Evolutionary conservation across 2,888 invertebrate genomes (phyloP), one percentile per base, ranked within the genome.

Genomic region (Ligdia adustata): DNA sequence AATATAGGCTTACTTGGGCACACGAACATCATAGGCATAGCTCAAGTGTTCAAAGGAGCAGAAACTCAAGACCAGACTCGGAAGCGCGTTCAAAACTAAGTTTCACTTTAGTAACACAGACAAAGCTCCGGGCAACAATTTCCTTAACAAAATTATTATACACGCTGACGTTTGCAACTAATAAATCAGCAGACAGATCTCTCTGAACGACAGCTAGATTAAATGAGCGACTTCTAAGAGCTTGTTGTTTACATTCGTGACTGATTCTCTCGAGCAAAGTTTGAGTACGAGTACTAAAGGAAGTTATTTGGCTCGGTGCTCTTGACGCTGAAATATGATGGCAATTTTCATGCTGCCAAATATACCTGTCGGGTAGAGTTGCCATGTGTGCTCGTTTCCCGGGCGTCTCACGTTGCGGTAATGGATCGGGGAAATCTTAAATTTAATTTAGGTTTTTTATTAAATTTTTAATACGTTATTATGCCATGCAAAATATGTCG

Each of bases 301-400:
- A 83, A 84, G 78, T 83, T 80, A 80, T 83, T 79, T 75, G 69
- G 70, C 66, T 66, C 71, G 61, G 64, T 64, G 69, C 74, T 72
- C 66, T 71, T 78, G 82, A 79, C 80, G 77, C 65, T 82, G 81
- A 86, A 85, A 84, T 83, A 86, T 85, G 81, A 82, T 62, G 77
- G 80, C 79, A 82, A 84, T 85, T 82, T 82, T 76, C 69, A 76
- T 76, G 71, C 75, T 73, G 72, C 72, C 73, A 70, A 76, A 76
- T 76, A 68, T 75, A 76, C 64, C 64, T 66, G 62, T 49, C 54
- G 42, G 20, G 42, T 37, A 44, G 54, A 46, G 54, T 57, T 55
- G 50, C 59, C 57, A 59, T 48, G 43, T 59, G 55, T 44, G 49
- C 35, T 18, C 9, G 22, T 27, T 41, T 20, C 20, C 39, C 35